These are phyloP conservation scores for Alethe castanea DNA, from an alignment of 2,113 vertebrate species.

Conservation along the genomic window DNA sequence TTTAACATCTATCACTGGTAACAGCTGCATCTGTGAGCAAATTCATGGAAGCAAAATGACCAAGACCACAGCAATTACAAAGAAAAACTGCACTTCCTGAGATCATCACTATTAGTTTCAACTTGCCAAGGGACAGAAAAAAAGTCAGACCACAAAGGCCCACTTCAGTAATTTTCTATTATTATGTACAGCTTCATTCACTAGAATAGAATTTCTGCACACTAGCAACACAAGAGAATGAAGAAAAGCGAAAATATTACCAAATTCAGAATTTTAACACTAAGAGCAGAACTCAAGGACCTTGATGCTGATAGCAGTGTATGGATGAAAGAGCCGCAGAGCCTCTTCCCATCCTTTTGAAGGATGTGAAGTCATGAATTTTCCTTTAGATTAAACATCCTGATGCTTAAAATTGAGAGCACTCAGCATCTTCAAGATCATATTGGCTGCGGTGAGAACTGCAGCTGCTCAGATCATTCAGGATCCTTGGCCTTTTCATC, in stretches of 20 bases:
- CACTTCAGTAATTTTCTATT: slow-evolving; percentile 19
- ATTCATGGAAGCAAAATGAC: neutral
- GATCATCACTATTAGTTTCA: neutral
- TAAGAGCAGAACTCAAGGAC: neutral
- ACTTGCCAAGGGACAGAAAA: neutral
- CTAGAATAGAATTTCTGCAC: neutral
- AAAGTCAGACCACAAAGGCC: neutral
- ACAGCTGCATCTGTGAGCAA: neutral
- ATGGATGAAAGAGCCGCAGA: neutral
- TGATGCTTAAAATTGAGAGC: neutral
- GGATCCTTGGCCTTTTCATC: neutral
- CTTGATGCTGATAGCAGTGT: neutral
- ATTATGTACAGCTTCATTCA: slow-evolving; percentile 3
- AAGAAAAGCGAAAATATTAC: neutral
- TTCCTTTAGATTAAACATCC: neutral
- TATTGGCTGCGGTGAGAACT: neutral
- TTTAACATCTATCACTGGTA: neutral
- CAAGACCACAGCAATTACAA: neutral
- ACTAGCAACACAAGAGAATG: neutral
- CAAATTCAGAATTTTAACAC: neutral
- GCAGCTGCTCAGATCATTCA: neutral
- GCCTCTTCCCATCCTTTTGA: neutral
- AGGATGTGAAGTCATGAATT: neutral
- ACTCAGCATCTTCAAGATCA: slow-evolving; percentile 4
- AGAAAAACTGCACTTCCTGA: neutral